Evolutionary conservation across 1,140 invertebrate genomes (phyloP), one percentile per base, ranked within the genome.

Genomic region (Scaptomyza graminum): DNA sequence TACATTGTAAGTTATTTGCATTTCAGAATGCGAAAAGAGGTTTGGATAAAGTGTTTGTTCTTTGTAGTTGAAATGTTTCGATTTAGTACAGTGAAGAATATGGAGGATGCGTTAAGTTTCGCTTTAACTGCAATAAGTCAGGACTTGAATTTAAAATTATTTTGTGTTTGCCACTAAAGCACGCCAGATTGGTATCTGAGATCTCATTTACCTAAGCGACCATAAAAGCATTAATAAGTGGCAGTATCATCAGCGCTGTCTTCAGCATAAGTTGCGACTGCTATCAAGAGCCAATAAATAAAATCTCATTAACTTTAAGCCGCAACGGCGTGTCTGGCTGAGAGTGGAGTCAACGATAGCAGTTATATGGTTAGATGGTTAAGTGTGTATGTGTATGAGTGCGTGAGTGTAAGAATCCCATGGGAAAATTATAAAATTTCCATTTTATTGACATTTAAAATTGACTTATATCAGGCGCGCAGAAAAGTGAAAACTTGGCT

Each of bases 381-480:
- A 39, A 18, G 15, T 34, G 37, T 31, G 31, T 12, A 25, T 13
- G 56, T 47, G 41, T 18, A 0, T 37, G 16, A n/a, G n/a, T n/a
- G n/a, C n/a, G n/a, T 61, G 60, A 52, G 59, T 56, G 43, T 41
- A 55, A 41, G 72, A 51, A 52, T 57, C 62, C 66, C 54, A 52
- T 57, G 67, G 22, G 69, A 76, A 87, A 87, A 87, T 87, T 88
- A 87, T 87, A 87, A 87, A 87, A 88, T 88, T 88, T 87, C 79
- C 82, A 87, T 87, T 87, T 87, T 87, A 87, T 88, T 88, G 82
- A 87, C 83, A 87, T 79, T 73, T 56, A 64, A 83, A 87, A 87
- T 87, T 87, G 82, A 87, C 83, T 87, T 85, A 88, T 88, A 87
- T 82, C 78, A 31, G 47, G 31, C 41, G 59, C 68, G 61, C 68